Percentiles rank a stretch among this genome's conserved stretches.
These are phyloP conservation scores for Dryobates pubescens DNA, from an alignment of 2,797 vertebrate species.

Conservation along the genomic window DNA sequence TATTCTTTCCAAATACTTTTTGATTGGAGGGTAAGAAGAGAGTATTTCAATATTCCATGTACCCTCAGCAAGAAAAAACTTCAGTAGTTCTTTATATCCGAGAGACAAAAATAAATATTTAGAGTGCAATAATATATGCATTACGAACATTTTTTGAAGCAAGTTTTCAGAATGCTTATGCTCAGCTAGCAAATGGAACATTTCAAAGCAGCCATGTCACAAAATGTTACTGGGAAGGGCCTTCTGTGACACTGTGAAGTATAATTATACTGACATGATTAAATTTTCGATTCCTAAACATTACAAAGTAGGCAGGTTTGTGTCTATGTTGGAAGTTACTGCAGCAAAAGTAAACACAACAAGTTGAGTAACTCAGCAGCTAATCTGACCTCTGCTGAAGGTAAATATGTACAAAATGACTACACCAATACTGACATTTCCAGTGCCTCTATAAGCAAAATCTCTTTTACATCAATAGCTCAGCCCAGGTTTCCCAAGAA, in stretches of 20 bases:
- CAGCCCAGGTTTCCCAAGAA: not conserved
- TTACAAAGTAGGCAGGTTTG: not conserved
- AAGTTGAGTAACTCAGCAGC: not conserved
- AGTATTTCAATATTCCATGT: not conserved
- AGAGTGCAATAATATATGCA: not conserved
- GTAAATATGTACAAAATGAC: not conserved
- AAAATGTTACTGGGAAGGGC: not conserved
- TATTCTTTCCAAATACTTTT: not conserved
- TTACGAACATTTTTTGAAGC: not conserved
- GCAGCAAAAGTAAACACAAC: conserved; percentile 1
- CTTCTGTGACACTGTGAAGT: not conserved
- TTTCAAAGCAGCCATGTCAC: not conserved
- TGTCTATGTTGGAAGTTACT: not conserved
- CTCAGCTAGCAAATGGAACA: not conserved
- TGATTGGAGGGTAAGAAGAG: not conserved
- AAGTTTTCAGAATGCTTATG: not conserved
- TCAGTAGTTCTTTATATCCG: not conserved
- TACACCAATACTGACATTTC: not conserved
- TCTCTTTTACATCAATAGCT: not conserved
- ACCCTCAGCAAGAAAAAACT: not conserved
- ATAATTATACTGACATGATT: conserved; percentile 17
- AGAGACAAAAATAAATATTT: conserved; percentile 21
- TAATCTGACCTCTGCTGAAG: conserved; percentile 5
- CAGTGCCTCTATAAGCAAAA: not conserved
- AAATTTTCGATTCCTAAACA: conserved; percentile 5